Conservation (phyloP, 2,797 vertebrate genomes). For the Arctocebus calabarensis region DNA sequence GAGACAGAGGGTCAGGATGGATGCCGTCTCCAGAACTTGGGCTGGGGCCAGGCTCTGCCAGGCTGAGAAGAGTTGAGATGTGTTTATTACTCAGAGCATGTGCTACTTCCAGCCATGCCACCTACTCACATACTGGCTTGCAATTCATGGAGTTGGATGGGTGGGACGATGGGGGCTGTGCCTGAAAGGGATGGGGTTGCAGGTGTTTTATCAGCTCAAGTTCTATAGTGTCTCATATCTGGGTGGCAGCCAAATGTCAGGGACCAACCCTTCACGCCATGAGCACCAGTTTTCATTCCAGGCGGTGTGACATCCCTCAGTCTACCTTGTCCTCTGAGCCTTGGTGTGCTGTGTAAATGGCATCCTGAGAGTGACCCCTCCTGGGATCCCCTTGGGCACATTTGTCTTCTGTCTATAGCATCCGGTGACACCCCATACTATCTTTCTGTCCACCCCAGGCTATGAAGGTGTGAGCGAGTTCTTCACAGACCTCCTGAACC, state of each 20-base stretch:
- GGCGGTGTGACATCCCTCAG: rapidly evolving
- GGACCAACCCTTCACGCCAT: background rate
- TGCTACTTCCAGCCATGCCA: rapidly evolving
- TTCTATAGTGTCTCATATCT: background rate
- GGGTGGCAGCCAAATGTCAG: background rate
- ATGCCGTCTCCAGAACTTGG: background rate
- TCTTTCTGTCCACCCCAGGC: conserved; percentile 87
- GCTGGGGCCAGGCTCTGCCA: background rate
- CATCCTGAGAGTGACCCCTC: too few species aligned
- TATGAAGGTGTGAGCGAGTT: conserved; percentile 98
- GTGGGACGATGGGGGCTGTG: background rate
- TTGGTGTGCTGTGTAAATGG: background rate
- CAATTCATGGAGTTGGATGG: rapidly evolving
- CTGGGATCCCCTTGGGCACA: rapidly evolving
- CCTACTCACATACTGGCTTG: background rate
- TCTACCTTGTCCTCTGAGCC: rapidly evolving
- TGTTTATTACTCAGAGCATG: background rate
- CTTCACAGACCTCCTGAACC: conserved; percentile 97
- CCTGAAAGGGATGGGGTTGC: rapidly evolving
- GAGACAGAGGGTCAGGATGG: background rate
- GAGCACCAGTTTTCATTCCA: rapidly evolving
- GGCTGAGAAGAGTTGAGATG: background rate
- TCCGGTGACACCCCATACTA: background rate
- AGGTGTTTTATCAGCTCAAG: background rate
- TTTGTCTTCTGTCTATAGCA: rapidly evolving